These are phyloP conservation scores for Drosophila rhopaloa DNA, from an alignment of 1,140 invertebrate genomes.

Conservation along the genomic window DNA sequence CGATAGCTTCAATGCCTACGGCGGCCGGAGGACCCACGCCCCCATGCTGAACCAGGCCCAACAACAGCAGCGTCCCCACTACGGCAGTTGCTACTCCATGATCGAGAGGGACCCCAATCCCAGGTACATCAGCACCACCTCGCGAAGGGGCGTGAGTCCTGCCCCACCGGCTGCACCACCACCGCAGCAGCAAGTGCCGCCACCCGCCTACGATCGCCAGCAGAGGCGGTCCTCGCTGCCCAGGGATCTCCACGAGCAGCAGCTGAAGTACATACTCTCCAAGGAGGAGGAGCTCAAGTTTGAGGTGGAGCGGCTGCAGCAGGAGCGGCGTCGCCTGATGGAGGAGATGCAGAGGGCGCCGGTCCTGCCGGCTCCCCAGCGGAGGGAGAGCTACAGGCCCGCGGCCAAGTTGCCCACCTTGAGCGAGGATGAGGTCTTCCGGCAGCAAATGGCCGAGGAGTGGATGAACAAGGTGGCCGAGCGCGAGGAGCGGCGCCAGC, in stretches of 20 bases:
- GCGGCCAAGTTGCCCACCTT: constrained; percentile 83
- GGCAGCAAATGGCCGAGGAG: constrained; percentile 92
- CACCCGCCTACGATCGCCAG: constrained; percentile 79
- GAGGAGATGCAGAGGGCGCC: constrained; percentile 81
- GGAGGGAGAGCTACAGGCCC: constrained; percentile 63
- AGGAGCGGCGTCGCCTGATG: constrained; percentile 85
- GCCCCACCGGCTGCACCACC: constrained; percentile 85
- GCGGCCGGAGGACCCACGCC: constrained; percentile 59
- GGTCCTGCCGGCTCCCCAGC: constrained; percentile 50
- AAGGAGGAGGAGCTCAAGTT: constrained; percentile 88
- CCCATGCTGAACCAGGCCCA: constrained; percentile 71
- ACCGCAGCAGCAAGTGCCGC: constrained; percentile 39
- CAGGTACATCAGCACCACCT: constrained; percentile 85
- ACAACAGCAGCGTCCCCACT: constrained; percentile 68
- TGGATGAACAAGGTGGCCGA: constrained; percentile 92
- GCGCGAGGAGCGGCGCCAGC: constrained; percentile 90
- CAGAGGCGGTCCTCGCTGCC: constrained; percentile 87
- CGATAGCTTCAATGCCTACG: constrained; percentile 71
- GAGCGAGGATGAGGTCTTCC: constrained; percentile 88
- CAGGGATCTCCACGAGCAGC: constrained; percentile 88
- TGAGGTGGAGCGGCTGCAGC: constrained; percentile 87
- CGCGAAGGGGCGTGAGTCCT: constrained; percentile 85
- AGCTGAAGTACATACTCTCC: constrained; percentile 88
- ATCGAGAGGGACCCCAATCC: constrained; percentile 85
- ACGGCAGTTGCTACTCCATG: constrained; percentile 83